Evolutionary conservation across 2,888 invertebrate genomes (phyloP).

Genomic region (Cabera pusaria): DNA sequence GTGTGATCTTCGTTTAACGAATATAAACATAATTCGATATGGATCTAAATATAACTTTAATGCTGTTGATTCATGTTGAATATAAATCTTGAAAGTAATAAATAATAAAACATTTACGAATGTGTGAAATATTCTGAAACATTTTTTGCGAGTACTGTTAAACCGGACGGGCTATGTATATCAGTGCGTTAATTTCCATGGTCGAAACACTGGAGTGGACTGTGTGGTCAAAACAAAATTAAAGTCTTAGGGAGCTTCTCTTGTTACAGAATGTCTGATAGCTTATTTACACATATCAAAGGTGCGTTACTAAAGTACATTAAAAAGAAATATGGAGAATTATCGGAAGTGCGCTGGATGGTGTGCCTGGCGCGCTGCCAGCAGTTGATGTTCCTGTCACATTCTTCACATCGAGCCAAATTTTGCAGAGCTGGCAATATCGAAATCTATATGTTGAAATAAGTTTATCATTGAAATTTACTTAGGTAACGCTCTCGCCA

Average conservation of each 20-base stretch:
- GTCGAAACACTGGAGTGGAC: conserved; percentile 5
- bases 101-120: conserved; percentile 21
- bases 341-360: conserved; percentile 39
- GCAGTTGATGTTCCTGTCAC: conserved; percentile 36
- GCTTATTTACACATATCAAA: conserved; percentile 37
- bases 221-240: conserved; percentile 8
- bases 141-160: conserved; percentile 30
- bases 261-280: conserved; percentile 7
- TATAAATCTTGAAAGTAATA: conserved; percentile 21
- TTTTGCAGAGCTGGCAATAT: conserved; percentile 19
- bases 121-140: conserved; percentile 15
- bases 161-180: conserved; percentile 4
- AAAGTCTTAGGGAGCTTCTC: conserved; percentile 1
- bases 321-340: conserved; percentile 49
- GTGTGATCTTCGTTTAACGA: no score
- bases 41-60: conserved; percentile 22
- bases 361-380: conserved; percentile 46
- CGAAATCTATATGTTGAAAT: conserved; percentile 12
- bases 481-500: conserved; percentile 1
- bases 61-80: conserved; percentile 19
- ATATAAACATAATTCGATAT: conserved; percentile 21
- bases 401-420: conserved; percentile 27
- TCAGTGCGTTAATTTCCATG: conserved; percentile 6
- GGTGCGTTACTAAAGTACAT: conserved; percentile 27
- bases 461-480: conserved; percentile 10